These are phyloP conservation scores for Amazona vittata DNA, from an alignment of 2,113 vertebrate species.

Conservation along the genomic window DNA sequence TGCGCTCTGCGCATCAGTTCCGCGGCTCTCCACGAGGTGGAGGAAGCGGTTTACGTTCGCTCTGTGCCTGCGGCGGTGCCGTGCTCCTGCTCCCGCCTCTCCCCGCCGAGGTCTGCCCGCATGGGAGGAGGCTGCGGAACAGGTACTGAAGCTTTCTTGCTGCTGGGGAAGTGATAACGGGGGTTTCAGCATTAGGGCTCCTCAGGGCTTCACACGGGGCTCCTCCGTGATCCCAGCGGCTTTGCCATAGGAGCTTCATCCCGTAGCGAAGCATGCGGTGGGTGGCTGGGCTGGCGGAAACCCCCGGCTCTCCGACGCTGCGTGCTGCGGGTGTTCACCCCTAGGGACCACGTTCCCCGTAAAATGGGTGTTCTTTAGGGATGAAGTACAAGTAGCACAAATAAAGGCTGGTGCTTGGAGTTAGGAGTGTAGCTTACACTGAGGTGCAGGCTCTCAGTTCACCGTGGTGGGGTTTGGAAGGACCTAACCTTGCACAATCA, in stretches of 20 bases:
- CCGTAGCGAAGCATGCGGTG: too few relatives aligned
- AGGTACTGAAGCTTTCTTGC: not conserved
- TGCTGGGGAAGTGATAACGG: rapidly evolving
- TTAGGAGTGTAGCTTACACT: not conserved
- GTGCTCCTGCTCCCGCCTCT: not conserved
- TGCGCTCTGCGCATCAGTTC: not conserved
- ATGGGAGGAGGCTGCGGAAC: rapidly evolving
- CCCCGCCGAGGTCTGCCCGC: rapidly evolving
- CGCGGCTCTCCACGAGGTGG: constrained; percentile 43
- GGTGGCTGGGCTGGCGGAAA: not conserved
- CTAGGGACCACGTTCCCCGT: not conserved
- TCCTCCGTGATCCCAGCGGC: not conserved
- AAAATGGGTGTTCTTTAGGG: not conserved
- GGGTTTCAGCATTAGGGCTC: rapidly evolving
- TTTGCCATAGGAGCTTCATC: rapidly evolving
- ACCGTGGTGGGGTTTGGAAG: not conserved
- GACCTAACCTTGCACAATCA: not conserved
- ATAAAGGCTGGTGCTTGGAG: not conserved
- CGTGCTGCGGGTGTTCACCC: not conserved
- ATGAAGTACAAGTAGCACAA: not conserved
- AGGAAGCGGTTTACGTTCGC: not conserved
- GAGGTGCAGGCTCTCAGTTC: not conserved
- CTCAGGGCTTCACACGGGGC: not conserved
- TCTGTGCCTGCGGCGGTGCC: rapidly evolving
- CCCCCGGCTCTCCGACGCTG: not conserved